Evolutionary conservation across 2,797 vertebrate genomes (phyloP), one percentile per base, ranked within the genome.

Genomic region (Pempheris klunzingeri): DNA sequence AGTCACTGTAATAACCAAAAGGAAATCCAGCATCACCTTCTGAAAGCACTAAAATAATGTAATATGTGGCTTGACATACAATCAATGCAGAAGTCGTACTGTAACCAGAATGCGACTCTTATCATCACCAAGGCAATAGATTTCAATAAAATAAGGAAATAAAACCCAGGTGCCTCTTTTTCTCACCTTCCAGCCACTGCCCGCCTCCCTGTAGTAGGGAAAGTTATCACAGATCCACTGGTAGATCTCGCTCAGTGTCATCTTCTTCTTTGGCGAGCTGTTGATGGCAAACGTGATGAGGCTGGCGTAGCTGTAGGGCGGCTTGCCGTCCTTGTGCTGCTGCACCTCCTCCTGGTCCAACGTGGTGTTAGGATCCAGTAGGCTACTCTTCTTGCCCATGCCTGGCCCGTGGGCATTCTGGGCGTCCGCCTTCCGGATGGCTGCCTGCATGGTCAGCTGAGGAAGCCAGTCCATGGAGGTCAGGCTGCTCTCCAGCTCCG

Each of bases 141-240:
- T 43, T 11, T 68, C 52, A 20, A 34, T 18, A 41, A 64, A 74
- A 70, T 49, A 7, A 71, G 70, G 17, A 2, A n/a, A n/a, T n/a
- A n/a, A n/a, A n/a, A n/a, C n/a, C 26, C 17, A 43, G 26, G 4
- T 20, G 41, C 47, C 47, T 74, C 8, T 20, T n/a, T 43, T 43
- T 30, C 95, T 94, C 93, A 98, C 97, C 97, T 97, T 97, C 97
- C 97, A 98, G 92, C 97, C 97, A 72, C 96, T 98, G 92, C 97
- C 97, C 46, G 97, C 97, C 92, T 98, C 97, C 91, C 96, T 95
- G 91, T 98, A 98, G 92, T 97, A 98, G 9, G 97, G 97, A 80
- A 98, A 98, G 92, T 98, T 98, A 93, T 98, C 97, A 94, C 97
- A 97, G 94, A 98, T 98, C 97, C 97, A 98, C 93, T 98, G 97